A percentile compares a stretch with the other conserved stretches of the same genome.
Conservation (phyloP, 2,113 vertebrate genomes). For the Crotalus viridis region DNA sequence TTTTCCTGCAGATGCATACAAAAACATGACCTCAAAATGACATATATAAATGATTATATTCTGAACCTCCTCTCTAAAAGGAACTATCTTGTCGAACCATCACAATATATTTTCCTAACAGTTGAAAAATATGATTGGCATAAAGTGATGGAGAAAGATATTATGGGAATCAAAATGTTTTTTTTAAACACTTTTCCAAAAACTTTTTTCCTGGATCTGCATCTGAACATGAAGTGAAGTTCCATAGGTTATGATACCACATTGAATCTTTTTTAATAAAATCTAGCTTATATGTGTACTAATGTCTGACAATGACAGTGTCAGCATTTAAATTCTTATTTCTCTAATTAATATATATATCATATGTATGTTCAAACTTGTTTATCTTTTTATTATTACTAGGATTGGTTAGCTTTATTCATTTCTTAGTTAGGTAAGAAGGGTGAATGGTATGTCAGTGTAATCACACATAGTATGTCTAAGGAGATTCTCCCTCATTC, state of each 20-base stretch:
- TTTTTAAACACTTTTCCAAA: neutral
- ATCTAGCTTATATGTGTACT: neutral
- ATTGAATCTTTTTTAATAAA: neutral
- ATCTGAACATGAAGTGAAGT: neutral
- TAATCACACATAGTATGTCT: neutral
- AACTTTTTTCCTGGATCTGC: neutral
- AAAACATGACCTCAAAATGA: slow-evolving; percentile 11
- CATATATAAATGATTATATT: neutral
- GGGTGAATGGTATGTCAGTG: neutral
- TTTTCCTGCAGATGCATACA: slow-evolving; percentile 8
- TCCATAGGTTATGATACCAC: neutral
- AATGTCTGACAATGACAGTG: neutral
- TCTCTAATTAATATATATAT: neutral
- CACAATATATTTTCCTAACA: slow-evolving; percentile 12
- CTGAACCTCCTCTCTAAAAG: neutral
- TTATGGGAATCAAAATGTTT: neutral
- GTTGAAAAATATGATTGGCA: neutral
- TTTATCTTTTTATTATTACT: neutral
- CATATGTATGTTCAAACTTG: neutral
- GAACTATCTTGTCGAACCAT: neutral
- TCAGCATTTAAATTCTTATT: neutral
- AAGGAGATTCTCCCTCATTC: neutral
- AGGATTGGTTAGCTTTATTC: neutral
- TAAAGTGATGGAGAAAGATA: neutral
- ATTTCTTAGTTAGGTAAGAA: neutral